Evolutionary conservation across 2,113 vertebrate genomes (phyloP).

Genomic region (Psittacula cyanocephala): DNA sequence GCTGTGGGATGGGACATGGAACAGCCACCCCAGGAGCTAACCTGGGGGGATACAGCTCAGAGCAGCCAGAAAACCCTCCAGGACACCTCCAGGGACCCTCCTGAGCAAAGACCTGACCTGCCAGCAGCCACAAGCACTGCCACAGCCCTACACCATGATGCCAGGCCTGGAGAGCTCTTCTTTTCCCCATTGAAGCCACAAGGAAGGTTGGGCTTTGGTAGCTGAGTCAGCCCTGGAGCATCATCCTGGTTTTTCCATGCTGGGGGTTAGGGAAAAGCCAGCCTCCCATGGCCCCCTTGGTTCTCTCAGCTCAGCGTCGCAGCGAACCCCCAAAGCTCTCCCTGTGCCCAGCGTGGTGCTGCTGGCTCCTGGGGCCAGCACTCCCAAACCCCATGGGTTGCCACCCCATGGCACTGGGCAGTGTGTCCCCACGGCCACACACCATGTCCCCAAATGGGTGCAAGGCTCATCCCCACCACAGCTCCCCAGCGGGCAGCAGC

Average conservation of each 20-base stretch:
- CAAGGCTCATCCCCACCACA: neutral
- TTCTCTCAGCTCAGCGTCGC: neutral
- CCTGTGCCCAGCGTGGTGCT: fast-evolving
- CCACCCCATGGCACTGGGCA: neutral
- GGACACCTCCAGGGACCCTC: neutral
- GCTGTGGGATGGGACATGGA: neutral
- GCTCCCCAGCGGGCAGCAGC: neutral
- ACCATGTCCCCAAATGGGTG: fast-evolving
- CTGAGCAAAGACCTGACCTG: neutral
- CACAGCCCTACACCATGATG: fast-evolving
- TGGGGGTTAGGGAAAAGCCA: neutral
- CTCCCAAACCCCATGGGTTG: neutral
- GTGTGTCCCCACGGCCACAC: neutral
- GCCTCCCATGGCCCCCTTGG: neutral
- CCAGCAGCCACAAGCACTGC: neutral
- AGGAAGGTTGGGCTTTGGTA: neutral
- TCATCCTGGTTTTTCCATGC: neutral
- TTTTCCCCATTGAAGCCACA: neutral
- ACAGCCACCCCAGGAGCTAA: neutral
- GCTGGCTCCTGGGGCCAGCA: neutral
- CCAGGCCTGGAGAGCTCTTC: neutral
- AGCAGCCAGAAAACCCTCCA: neutral
- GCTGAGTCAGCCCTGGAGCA: neutral
- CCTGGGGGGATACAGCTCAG: neutral
- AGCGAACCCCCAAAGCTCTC: neutral